phyloP scores from a whole-genome alignment of 2,797 vertebrate species.

The Novumbra hubbsi region DNA sequence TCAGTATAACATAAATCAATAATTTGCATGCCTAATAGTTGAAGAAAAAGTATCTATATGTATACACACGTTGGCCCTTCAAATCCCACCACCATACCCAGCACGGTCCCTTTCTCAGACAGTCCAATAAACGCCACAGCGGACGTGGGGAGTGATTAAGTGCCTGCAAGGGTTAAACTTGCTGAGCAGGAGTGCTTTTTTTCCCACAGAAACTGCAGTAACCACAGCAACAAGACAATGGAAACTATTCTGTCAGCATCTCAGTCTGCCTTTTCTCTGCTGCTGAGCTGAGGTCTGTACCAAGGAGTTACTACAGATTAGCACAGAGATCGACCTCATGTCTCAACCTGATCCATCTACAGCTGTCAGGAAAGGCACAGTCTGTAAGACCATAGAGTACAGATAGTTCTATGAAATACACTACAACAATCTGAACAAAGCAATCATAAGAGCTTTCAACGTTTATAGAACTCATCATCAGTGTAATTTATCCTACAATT shows the following conservation, averaged over 20 bases:
- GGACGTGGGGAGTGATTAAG: constrained; percentile 63
- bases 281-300: constrained; percentile 44
- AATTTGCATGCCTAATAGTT: too few species aligned
- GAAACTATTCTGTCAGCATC: constrained; percentile 66
- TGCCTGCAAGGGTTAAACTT: constrained; percentile 60
- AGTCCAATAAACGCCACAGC: constrained; percentile 40
- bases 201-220: constrained; percentile 68
- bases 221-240: constrained; percentile 65
- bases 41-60: too few species aligned
- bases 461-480: not conserved
- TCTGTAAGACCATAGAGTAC: not conserved
- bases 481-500: not conserved
- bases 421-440: not conserved
- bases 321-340: constrained; percentile 10
- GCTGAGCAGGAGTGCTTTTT: constrained; percentile 63
- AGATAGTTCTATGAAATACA: not conserved
- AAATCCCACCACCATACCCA: constrained; percentile 16
- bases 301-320: constrained; percentile 20
- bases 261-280: constrained; percentile 22
- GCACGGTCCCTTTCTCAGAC: constrained; percentile 18
- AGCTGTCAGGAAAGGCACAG: constrained; percentile 5
- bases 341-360: constrained; percentile 16
- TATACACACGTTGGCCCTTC: not conserved
- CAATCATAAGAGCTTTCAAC: not conserved
- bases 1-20: too few species aligned